phyloP scores from a whole-genome alignment of 30 jellyfish, hydroid and myxozoan species.

The Sanderia malayensis region DNA sequence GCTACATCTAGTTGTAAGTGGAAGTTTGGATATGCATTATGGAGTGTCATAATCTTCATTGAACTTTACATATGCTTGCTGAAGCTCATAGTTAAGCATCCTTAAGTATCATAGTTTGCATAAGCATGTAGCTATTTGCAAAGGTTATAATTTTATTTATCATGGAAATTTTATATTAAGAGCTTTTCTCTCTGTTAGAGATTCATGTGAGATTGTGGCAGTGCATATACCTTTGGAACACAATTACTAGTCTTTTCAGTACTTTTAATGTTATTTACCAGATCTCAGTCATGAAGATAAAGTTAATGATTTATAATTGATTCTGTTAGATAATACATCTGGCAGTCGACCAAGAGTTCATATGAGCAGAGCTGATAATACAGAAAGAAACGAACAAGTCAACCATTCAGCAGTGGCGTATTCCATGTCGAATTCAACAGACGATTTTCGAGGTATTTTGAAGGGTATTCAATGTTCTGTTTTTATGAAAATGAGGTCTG shows the following conservation, averaged over 20 bases:
- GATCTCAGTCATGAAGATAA: too few species aligned
- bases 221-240: too few species aligned
- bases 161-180: too few species aligned
- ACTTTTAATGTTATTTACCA: too few species aligned
- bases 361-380: neutral
- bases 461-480: slow-evolving; percentile 39
- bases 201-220: too few species aligned
- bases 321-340: too few species aligned
- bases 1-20: neutral
- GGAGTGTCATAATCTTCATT: neutral
- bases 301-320: too few species aligned
- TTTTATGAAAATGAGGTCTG: slow-evolving; percentile 57
- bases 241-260: too few species aligned
- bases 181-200: too few species aligned
- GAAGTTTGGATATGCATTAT: neutral
- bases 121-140: neutral
- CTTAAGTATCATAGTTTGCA: neutral
- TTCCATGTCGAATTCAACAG: slow-evolving; percentile 4
- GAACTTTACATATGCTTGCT: neutral
- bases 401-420: neutral
- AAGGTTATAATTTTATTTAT: too few species aligned
- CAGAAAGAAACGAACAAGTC: neutral
- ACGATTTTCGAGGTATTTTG: slow-evolving; percentile 46
- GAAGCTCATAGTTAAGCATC: neutral
- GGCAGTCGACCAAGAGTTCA: neutral